A percentile compares a stretch with the other conserved stretches of the same genome.
phyloP scores from a whole-genome alignment of 2,113 vertebrate species.

The Brienomyrus brachyistius region DNA sequence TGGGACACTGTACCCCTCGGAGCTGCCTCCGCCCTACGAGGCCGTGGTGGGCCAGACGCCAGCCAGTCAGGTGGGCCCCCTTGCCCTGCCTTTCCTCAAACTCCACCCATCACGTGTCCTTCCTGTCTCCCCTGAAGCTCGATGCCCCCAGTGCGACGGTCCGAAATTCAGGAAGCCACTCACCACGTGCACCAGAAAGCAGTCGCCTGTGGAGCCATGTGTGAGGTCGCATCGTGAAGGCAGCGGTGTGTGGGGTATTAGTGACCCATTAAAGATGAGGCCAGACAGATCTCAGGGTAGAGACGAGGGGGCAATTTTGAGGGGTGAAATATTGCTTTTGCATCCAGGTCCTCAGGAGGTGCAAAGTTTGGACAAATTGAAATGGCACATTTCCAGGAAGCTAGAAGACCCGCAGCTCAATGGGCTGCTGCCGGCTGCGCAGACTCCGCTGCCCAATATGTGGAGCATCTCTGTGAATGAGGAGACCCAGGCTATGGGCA shows the following conservation, averaged over 20 bases:
- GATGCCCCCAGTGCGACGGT: background rate
- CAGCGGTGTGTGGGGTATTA: background rate
- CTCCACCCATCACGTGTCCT: background rate
- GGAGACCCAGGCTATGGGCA: background rate
- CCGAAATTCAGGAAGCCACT: background rate
- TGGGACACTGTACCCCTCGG: constrained; percentile 77
- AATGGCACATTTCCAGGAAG: constrained; percentile 11
- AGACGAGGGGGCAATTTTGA: background rate
- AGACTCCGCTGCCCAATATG: background rate
- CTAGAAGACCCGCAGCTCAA: background rate
- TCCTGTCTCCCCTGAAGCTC: background rate
- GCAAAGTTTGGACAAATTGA: background rate
- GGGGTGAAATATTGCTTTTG: constrained; percentile 1
- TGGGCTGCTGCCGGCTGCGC: background rate
- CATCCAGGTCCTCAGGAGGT: background rate
- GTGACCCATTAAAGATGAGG: background rate
- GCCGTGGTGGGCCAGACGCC: constrained; percentile 76
- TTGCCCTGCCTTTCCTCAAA: background rate
- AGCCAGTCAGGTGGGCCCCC: constrained; percentile 72
- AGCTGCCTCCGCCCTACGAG: constrained; percentile 92
- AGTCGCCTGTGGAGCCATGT: background rate
- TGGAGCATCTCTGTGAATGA: background rate
- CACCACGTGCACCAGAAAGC: background rate
- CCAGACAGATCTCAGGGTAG: background rate
- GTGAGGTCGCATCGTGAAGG: background rate